Percentiles rank a stretch among this genome's conserved stretches.
These are phyloP conservation scores for Athalia circularis DNA, from an alignment of 2,888 invertebrate genomes.

Conservation along the genomic window DNA sequence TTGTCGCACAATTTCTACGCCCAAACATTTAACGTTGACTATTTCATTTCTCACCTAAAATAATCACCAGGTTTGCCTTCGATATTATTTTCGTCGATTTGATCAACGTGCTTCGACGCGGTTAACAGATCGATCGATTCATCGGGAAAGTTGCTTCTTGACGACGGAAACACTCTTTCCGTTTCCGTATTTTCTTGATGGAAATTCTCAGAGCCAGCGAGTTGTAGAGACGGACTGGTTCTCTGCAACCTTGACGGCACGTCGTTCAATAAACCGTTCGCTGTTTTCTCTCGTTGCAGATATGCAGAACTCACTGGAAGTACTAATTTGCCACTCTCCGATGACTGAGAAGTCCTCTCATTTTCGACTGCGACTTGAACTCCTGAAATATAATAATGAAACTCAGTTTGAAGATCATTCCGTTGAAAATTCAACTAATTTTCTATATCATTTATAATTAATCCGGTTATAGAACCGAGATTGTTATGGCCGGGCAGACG, in stretches of 20 bases:
- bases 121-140: conserved; percentile 63
- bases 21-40: not conserved
- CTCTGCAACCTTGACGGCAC: conserved; percentile 58
- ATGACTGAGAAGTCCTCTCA: conserved; percentile 63
- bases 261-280: conserved; percentile 48
- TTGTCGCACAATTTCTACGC: not conserved
- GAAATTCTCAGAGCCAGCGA: conserved; percentile 63
- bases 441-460: too few relatives aligned
- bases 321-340: conserved; percentile 59
- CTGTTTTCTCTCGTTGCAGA: conserved; percentile 62
- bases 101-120: conserved; percentile 67
- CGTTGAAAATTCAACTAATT: too few relatives aligned
- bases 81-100: conserved; percentile 70
- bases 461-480: too few relatives aligned
- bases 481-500: too few relatives aligned
- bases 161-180: conserved; percentile 52
- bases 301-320: conserved; percentile 63
- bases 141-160: conserved; percentile 53
- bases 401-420: too few relatives aligned
- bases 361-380: conserved; percentile 64
- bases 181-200: conserved; percentile 50
- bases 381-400: conserved; percentile 56
- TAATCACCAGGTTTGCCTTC: conserved; percentile 69
- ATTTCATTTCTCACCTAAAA: conserved; percentile 60
- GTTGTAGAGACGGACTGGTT: conserved; percentile 57